Evolutionary conservation across 2,113 vertebrate species (phyloP).

Genomic region (Epinephelus moara): DNA sequence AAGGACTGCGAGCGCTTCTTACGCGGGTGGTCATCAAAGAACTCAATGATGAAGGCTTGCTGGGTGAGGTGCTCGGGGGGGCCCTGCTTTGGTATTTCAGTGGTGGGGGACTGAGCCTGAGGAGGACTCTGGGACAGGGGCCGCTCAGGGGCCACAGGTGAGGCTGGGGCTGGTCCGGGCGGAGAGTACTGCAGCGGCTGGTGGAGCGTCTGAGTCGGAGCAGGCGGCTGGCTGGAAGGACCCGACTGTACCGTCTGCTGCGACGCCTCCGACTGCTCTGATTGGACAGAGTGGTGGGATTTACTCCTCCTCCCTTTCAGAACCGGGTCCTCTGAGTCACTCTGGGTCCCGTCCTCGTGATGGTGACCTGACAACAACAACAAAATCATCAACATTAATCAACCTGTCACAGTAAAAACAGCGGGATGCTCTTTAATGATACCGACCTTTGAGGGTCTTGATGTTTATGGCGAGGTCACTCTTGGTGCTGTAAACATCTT

Average conservation of each 20-base stretch:
- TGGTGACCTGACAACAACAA: conserved; percentile 86
- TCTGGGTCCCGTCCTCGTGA: conserved; percentile 97
- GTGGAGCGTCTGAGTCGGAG: conserved; percentile 23
- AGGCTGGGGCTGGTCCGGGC: conserved; percentile 32
- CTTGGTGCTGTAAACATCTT: conserved; percentile 94
- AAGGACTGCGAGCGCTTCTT: conserved; percentile 98
- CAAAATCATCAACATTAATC: background rate
- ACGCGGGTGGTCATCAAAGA: conserved; percentile 94
- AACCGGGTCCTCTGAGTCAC: conserved; percentile 92
- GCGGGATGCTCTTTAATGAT: too few species aligned
- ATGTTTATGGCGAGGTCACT: conserved; percentile 92
- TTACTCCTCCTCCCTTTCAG: conserved; percentile 79
- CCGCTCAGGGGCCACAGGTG: conserved; percentile 33
- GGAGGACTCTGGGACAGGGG: conserved; percentile 63
- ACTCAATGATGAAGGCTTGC: conserved; percentile 97
- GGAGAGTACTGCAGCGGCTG: conserved; percentile 59
- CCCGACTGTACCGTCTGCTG: conserved; percentile 53
- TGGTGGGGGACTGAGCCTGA: conserved; percentile 18
- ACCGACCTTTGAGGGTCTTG: conserved; percentile 91
- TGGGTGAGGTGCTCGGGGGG: conserved; percentile 76
- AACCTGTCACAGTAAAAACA: background rate
- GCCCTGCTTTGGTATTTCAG: conserved; percentile 23
- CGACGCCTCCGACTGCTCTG: conserved; percentile 40
- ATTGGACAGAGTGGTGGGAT: conserved; percentile 62
- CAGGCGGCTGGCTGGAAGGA: background rate